phyloP scores from a whole-genome alignment of 2,888 invertebrate genomes.

The Brachylomia viminalis region DNA sequence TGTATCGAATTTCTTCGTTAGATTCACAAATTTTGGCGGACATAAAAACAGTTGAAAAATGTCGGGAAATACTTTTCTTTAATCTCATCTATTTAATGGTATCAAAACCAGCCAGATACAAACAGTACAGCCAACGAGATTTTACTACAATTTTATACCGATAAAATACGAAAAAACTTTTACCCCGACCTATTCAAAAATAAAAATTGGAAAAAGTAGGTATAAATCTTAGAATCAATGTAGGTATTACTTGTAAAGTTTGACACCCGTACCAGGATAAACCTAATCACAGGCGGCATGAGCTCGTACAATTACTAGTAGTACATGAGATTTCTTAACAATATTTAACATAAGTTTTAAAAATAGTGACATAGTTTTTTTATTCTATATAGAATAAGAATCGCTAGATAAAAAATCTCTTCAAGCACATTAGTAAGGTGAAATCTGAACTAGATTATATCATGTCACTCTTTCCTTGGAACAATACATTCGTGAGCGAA shows the following conservation, averaged over 20 bases:
- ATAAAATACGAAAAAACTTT: too few species aligned
- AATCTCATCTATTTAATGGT: too few species aligned
- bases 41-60: too few species aligned
- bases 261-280: neutral
- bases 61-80: too few species aligned
- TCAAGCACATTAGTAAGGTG: neutral
- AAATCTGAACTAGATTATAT: slow-evolving; percentile 23
- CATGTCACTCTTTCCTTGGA: neutral
- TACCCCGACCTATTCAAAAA: neutral
- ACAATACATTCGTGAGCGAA: neutral
- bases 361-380: neutral
- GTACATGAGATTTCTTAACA: neutral
- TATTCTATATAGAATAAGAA: neutral
- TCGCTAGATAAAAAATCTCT: neutral
- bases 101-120: too few species aligned
- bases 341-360: neutral
- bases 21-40: too few species aligned
- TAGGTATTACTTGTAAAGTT: neutral
- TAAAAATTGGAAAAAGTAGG: neutral
- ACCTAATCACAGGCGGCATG: neutral
- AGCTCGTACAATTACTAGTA: neutral
- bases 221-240: neutral
- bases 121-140: too few species aligned
- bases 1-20: too few species aligned
- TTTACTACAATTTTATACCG: too few species aligned